A percentile compares a stretch with the other conserved stretches of the same genome.
These are phyloP conservation scores for Oligia strigilis DNA, from an alignment of 2,888 invertebrate species.

Conservation along the genomic window DNA sequence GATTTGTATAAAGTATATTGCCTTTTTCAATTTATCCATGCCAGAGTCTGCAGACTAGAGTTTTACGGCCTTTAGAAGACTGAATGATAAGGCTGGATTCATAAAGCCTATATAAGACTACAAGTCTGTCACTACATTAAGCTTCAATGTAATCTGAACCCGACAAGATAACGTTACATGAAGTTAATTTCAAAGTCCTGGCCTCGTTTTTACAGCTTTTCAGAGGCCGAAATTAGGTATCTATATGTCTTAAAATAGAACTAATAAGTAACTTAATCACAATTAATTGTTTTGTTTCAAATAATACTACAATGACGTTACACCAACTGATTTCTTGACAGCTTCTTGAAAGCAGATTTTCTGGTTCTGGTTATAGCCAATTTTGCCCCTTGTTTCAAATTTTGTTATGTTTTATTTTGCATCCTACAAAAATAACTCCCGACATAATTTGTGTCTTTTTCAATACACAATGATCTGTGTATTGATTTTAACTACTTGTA, in stretches of 20 bases:
- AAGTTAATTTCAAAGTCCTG: conserved; percentile 3
- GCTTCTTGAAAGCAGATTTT: no score
- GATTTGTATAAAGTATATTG: background rate
- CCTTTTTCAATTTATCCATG: background rate
- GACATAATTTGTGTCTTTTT: no score
- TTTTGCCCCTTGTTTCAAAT: no score
- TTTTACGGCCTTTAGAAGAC: background rate
- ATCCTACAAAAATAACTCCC: no score
- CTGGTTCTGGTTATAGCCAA: no score
- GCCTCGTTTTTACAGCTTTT: background rate
- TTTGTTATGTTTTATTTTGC: no score
- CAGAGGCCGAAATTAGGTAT: background rate
- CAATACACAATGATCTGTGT: no score
- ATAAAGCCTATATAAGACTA: conserved; percentile 2
- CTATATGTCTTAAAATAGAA: background rate
- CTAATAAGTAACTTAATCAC: no score
- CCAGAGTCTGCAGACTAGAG: background rate
- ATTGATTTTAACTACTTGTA: no score
- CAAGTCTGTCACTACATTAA: conserved; percentile 21
- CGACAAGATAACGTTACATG: conserved; percentile 11
- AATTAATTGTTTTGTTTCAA: no score
- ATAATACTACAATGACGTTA: no score
- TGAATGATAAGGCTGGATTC: background rate
- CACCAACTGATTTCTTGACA: no score
- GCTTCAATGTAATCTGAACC: conserved; percentile 33